Percentiles rank a stretch among this genome's conserved stretches.
These are phyloP conservation scores for Heterohyrax brucei DNA, from an alignment of 2,797 vertebrate genomes.

Conservation along the genomic window DNA sequence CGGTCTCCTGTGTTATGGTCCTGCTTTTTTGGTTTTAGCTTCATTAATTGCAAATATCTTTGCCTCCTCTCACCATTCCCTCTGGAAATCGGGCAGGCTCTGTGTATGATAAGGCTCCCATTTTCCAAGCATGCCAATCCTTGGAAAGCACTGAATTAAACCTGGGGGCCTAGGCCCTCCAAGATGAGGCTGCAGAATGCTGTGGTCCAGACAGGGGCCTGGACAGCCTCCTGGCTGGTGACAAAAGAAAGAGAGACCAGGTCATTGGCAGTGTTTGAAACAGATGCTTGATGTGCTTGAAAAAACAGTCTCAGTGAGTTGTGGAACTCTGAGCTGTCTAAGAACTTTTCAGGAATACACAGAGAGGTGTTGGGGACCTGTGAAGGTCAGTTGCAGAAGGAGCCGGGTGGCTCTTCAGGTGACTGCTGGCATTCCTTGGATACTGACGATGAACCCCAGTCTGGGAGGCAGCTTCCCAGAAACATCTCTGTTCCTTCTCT, in stretches of 20 bases:
- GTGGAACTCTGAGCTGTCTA: background rate
- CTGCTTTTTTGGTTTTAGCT: background rate
- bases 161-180: background rate
- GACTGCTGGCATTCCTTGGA: background rate
- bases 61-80: background rate
- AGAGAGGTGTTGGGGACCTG: background rate
- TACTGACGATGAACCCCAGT: fast-evolving
- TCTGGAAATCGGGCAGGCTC: background rate
- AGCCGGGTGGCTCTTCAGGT: fast-evolving
- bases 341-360: background rate
- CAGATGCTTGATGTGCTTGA: background rate
- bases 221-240: no score
- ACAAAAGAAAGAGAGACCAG: background rate
- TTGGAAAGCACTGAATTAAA: background rate
- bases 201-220: background rate
- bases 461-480: background rate
- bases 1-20: background rate
- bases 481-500: background rate
- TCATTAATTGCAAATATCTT: background rate
- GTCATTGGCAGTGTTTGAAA: background rate
- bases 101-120: fast-evolving
- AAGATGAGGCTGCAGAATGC: background rate
- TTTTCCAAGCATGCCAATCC: no score
- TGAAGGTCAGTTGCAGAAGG: background rate
- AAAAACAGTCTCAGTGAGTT: background rate